Percentiles rank a stretch among this genome's conserved stretches.
These are phyloP conservation scores for Lissonota sp. DNA, from an alignment of 2,888 invertebrate species.

Conservation along the genomic window DNA sequence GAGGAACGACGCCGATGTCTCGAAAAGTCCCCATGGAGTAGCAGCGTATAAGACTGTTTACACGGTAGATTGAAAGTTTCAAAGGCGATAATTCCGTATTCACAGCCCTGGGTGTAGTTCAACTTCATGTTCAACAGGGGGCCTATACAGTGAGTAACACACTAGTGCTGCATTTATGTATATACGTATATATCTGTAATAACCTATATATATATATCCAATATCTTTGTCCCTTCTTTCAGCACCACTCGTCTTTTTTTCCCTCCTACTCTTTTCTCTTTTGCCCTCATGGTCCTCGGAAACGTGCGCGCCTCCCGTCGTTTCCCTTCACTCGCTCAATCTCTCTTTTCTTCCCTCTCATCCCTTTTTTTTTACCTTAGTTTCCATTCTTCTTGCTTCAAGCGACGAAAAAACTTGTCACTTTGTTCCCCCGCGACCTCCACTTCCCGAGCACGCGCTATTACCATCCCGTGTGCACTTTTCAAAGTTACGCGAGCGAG, in stretches of 20 bases:
- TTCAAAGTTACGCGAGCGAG: slow-evolving; percentile 50
- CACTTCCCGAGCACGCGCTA: background rate
- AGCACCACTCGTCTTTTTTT: slow-evolving; percentile 21
- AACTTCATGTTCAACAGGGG: slow-evolving; percentile 75
- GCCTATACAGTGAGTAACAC: slow-evolving; percentile 64
- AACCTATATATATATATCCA: background rate
- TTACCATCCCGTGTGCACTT: slow-evolving; percentile 35
- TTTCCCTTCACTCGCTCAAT: background rate
- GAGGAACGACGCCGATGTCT: slow-evolving; percentile 30
- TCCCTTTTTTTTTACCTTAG: slow-evolving; percentile 1
- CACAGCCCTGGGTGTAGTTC: slow-evolving; percentile 74
- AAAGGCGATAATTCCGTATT: slow-evolving; percentile 76
- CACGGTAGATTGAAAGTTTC: slow-evolving; percentile 77
- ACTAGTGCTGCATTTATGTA: slow-evolving; percentile 8
- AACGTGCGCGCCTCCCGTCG: slow-evolving; percentile 1
- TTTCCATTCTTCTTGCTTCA: slow-evolving; percentile 1
- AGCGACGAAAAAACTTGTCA: slow-evolving; percentile 54
- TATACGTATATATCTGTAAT: slow-evolving; percentile 2
- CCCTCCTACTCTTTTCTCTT: background rate
- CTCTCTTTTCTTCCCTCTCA: background rate
- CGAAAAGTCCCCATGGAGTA: slow-evolving; percentile 65
- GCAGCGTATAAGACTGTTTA: slow-evolving; percentile 68
- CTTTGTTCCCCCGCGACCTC: slow-evolving; percentile 40
- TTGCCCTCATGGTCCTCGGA: slow-evolving; percentile 6
- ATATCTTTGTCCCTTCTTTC: slow-evolving; percentile 9